phyloP scores from a whole-genome alignment of 2,888 invertebrate genomes.

The Zele albiditarsus region DNA sequence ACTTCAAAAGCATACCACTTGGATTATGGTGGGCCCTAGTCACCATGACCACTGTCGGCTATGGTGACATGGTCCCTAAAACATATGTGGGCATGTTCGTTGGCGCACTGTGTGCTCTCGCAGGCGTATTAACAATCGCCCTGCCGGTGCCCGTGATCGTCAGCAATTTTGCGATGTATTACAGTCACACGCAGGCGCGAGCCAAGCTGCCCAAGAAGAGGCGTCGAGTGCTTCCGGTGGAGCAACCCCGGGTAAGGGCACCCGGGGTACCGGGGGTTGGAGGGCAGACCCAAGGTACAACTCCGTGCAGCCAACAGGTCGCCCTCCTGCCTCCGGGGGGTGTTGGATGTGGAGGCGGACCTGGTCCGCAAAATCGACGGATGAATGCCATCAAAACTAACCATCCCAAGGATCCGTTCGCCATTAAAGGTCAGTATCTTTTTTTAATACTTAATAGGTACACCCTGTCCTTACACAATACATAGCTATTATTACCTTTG shows the following conservation, averaged over 20 bases:
- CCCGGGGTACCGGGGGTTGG: constrained; percentile 73
- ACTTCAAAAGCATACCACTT: constrained; percentile 98
- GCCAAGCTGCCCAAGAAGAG: constrained; percentile 99
- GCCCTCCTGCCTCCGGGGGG: constrained; percentile 54
- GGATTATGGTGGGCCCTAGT: constrained; percentile 99
- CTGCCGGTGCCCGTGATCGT: constrained; percentile 99
- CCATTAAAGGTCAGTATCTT: constrained; percentile 71
- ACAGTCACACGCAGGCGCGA: constrained; percentile 95
- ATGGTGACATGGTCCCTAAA: constrained; percentile 99
- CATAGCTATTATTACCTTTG: too few species aligned
- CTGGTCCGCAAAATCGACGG: constrained; percentile 79
- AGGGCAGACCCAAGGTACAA: constrained; percentile 58
- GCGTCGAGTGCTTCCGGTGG: constrained; percentile 95
- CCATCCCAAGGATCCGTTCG: constrained; percentile 87
- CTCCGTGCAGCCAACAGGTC: constrained; percentile 57
- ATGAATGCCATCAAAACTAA: constrained; percentile 93
- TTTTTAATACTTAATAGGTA: not conserved
- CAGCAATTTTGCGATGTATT: constrained; percentile 98
- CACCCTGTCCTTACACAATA: too few species aligned
- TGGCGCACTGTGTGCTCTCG: constrained; percentile 96
- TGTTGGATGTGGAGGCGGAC: constrained; percentile 71
- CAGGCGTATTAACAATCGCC: constrained; percentile 98
- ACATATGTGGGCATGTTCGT: constrained; percentile 99
- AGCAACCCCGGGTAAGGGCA: constrained; percentile 79
- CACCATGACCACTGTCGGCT: constrained; percentile 99